Evolutionary conservation across 2,888 invertebrate species (phyloP), one percentile per base, ranked within the genome.

Genomic region (Epinotia ramella): DNA sequence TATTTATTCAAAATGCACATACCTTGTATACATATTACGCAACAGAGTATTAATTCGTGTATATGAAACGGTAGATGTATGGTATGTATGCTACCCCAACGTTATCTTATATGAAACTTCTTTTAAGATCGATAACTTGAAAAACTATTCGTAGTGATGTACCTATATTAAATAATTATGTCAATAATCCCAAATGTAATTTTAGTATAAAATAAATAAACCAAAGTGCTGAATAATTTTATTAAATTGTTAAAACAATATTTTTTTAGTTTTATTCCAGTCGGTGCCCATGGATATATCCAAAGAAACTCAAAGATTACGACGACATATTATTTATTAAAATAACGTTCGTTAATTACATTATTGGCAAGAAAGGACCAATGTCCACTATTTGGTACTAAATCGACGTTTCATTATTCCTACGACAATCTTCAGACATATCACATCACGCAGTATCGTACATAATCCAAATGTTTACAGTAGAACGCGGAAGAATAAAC

Each of bases 221-320:
- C 93, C 93, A 93, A 93, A 93, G 93, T 90, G 90, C 88, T 90
- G 87, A 88, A 88, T 89, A 87, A 85, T 84, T 86, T 89, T 64
- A 83, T 53, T 85, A 84, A 85, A 84, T 78, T 83, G 78, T 84
- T 82, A 81, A 82, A 84, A 79, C 24, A 81, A 79, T 78, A 16
- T 6, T 11, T 57, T 2, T 57, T 64, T 69, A n/a, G 28, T 46
- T 65, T 57, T 12, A 9, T 44, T 57, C 12, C 6, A 20, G 20
- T 16, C 11, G 9, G 20, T 5, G 11, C 11, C 18, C 11, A 40
- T 44, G 40, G 11, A 18, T 53, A 1, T 46, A 11, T 12, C 12
- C 16, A 62, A 46, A 49, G 24, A 73, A 67, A 68, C n/a, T 24
- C 73, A 76, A 59, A 44, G 11, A 24, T 71, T 63, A 88, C 88